Conservation (phyloP, 2,888 invertebrate genomes). For the Abrostola triplasia region DNA sequence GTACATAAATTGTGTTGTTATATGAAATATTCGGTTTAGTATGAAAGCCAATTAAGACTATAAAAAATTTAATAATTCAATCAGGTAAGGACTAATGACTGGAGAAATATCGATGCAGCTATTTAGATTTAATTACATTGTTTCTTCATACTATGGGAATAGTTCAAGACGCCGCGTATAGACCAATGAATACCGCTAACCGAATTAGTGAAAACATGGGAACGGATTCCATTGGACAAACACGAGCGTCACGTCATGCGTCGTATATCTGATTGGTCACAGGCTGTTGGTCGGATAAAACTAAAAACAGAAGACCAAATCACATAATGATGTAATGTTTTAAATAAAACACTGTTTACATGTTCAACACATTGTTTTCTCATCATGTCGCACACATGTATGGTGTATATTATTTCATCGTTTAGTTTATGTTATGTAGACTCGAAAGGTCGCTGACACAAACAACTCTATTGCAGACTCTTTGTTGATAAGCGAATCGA, state of each 20-base stretch:
- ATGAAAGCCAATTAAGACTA: too few relatives aligned
- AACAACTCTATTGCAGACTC: slow-evolving; percentile 19
- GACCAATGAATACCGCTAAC: background rate
- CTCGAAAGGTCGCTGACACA: slow-evolving; percentile 19
- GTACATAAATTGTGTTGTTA: too few relatives aligned
- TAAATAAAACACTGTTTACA: slow-evolving; percentile 39
- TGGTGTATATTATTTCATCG: slow-evolving; percentile 43
- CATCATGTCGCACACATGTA: slow-evolving; percentile 38
- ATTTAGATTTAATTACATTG: background rate
- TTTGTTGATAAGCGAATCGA: slow-evolving; percentile 6
- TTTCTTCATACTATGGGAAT: slow-evolving; percentile 2
- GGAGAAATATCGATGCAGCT: background rate
- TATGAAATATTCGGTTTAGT: too few relatives aligned
- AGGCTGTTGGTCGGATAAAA: too few relatives aligned
- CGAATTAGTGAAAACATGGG: background rate
- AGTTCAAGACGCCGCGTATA: background rate
- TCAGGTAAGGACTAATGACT: too few relatives aligned
- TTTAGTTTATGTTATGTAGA: slow-evolving; percentile 32
- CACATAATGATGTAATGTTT: slow-evolving; percentile 31
- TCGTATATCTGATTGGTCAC: slow-evolving; percentile 1
- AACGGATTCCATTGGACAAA: background rate
- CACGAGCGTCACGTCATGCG: background rate
- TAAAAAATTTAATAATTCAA: too few relatives aligned
- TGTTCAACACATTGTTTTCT: slow-evolving; percentile 33
- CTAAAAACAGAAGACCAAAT: background rate